Base-by-base conservation (phyloP, 2,797 vertebrate genomes). In the Brachyalestes nurse region DNA sequence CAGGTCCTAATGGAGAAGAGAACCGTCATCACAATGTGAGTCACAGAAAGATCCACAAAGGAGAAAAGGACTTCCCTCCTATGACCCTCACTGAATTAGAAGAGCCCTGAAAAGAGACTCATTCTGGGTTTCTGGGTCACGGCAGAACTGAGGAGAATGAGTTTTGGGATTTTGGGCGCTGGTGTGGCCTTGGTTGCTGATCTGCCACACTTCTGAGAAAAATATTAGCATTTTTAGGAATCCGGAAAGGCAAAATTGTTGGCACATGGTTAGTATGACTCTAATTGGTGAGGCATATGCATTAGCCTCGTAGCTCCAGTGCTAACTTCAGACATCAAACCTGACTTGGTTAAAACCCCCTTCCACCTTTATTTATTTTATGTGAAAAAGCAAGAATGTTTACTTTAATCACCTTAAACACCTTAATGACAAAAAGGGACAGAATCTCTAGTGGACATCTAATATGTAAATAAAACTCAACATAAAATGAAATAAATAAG, bases 81-180 rank as follows among this genome's bases (percentile, higher is more conserved):
- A 17, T 21, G 25, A 79, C 69, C 34, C 21, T 34, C 21, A 82
- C 74, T 58, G 70, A 80, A 70, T 71, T 80, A 66, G 64, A 79
- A 84, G 67, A 66, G 61, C 45, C 77, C 72, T 57, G 67, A 72
- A 75, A 76, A 40, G 72, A 19, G 77, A 28, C 75, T 57, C 34
- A 17, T 82, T 82, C 49, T 82, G 65, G 83, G 83, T 85, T 85
- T 85, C 77, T 80, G 78, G 69, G 64, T 73, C 58, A 49, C 38
- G 21, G 25, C 42, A 57, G 65, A 73, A 49, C 16, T 19, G 40
- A 77, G 47, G 5, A 64, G 9, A 72, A 60, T 14, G 62, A 65
- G 34, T 65, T 65, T 40, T n/a, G 62, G 62, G 62, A 17, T n/a
- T 65, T 40, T 9, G n/a, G 42, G 49, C 45, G 17, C 23, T 45